Percentiles rank a stretch among this genome's conserved stretches.
phyloP scores from a whole-genome alignment of 2,113 vertebrate genomes.

The Sapajus apella region DNA sequence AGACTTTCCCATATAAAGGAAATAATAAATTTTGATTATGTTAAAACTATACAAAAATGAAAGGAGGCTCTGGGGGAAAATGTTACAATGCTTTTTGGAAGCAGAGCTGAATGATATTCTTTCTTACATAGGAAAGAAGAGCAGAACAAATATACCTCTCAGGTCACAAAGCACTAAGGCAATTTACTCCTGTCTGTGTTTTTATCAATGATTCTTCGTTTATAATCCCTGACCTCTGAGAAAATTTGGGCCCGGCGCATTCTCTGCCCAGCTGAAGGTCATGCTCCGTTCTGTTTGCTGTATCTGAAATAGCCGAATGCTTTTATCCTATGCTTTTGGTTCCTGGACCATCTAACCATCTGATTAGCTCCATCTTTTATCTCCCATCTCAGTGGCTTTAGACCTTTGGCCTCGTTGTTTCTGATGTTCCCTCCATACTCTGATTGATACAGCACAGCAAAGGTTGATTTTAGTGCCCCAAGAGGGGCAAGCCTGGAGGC shows the following conservation, averaged over 20 bases:
- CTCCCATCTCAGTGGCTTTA: slow-evolving; percentile 61
- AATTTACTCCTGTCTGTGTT: slow-evolving; percentile 72
- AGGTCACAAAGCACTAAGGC: slow-evolving; percentile 60
- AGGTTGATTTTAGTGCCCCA: slow-evolving; percentile 33
- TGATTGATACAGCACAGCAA: slow-evolving; percentile 17
- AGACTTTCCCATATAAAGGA: neutral
- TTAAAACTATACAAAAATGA: neutral
- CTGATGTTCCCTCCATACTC: slow-evolving; percentile 4
- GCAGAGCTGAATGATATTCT: slow-evolving; percentile 42
- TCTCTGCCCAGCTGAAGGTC: slow-evolving; percentile 49
- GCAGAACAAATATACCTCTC: slow-evolving; percentile 17
- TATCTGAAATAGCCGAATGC: slow-evolving; percentile 65
- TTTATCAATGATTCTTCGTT: slow-evolving; percentile 46
- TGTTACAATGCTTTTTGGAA: neutral
- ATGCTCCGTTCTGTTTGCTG: slow-evolving; percentile 55
- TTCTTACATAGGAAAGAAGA: slow-evolving; percentile 42
- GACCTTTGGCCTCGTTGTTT: slow-evolving; percentile 54
- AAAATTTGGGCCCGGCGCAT: neutral
- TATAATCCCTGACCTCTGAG: slow-evolving; percentile 65
- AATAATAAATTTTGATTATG: neutral
- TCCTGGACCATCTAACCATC: slow-evolving; percentile 62
- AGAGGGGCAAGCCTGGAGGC: neutral
- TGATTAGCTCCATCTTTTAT: slow-evolving; percentile 76
- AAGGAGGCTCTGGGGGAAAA: neutral
- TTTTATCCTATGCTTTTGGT: slow-evolving; percentile 66